Evolutionary conservation across 2,797 vertebrate genomes (phyloP), one percentile per base, ranked within the genome.

Genomic region (Heliangelus exortis): DNA sequence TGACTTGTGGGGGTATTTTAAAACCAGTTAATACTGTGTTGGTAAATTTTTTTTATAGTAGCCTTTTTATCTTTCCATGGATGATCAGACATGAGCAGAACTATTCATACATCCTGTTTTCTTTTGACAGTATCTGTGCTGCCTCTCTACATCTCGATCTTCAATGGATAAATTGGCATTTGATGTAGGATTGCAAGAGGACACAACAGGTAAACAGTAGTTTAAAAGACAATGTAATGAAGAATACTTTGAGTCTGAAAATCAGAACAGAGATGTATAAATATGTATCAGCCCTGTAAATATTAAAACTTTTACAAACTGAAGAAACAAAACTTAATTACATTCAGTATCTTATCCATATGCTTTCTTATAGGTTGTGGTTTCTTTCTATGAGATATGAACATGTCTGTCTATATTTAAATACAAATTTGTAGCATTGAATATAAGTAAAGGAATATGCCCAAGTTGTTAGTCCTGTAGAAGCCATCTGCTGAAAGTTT

Each of bases 131-230:
- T 99, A 99, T 94, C 96, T 99, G 6, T 99, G 98, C 97, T 99
- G 99, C 95, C 97, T 99, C 62, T 99, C 98, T 93, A 99, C 99
- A 25, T 99, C 99, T 65, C 98, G 98, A 72, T 99, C 99, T 6
- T 99, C 99, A 82, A 99, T 99, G 68, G 99, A 99, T 96, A 99
- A 99, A 94, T 96, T 99, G 95, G 99, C 99, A 39, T 99, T 99
- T 96, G 99, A 99, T 74, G 99, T 99, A 34, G 99, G 99, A 75
- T 97, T 99, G 92, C 99, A 99, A 93, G 99, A 99, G 93, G 98
- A 99, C 82, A 99, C 98, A 12, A 99, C 99, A 98, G 99, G 99
- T 99, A 92, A 97, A 66, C 20, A 29, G 4, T 47, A 36, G 12
- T n/a, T 92, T 84, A 55, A 81, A 80, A 72, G 26, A 33, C 11